Evolutionary conservation across 1,140 invertebrate species (phyloP), one percentile per base, ranked within the genome.

Genomic region (Reticulitermes speratus): DNA sequence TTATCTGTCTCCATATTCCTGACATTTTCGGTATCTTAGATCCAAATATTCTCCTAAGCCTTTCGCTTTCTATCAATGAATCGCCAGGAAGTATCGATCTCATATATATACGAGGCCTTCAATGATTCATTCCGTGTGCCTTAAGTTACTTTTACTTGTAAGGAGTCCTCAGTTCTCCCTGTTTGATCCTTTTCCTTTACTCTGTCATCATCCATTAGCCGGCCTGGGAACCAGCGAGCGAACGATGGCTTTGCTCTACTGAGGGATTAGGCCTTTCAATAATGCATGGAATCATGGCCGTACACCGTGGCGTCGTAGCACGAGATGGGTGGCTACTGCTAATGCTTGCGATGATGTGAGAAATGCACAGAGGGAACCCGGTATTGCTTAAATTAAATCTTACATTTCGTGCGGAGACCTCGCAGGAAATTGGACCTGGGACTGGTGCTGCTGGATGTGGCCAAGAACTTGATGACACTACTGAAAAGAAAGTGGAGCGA

Each of bases 311-410:
- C 52, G 52, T 55, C 52, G 52, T 55, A 30, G 65, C 65, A 3
- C 8, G 65, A 75, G 65, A 30, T 30, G 65, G 52, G 25, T 75
- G 65, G 65, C 25, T 75, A 30, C 65, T 30, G 65, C 65, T 30
- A 30, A 75, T 75, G 65, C 14, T 75, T 30, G n/a, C 25, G 65
- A 75, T 75, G 25, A 75, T 75, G 65, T 75, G 65, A 75, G 65
- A 75, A 75, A 75, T 75, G 65, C 65, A 75, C 9, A 65, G 59
- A 75, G 65, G n/a, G 25, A 30, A 75, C n/a, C n/a, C n/a, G 65
- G 65, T 75, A 75, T 75, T 75, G 65, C 65, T 75, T 75, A 75
- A 75, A 75, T 75, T 75, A 75, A 75, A 75, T 75, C 65, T 75
- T 75, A 75, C 65, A 75, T 75, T 30, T 75, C 65, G 52, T 1